Base-by-base conservation (phyloP, 2,113 vertebrate genomes). In the Calcarius ornatus region DNA sequence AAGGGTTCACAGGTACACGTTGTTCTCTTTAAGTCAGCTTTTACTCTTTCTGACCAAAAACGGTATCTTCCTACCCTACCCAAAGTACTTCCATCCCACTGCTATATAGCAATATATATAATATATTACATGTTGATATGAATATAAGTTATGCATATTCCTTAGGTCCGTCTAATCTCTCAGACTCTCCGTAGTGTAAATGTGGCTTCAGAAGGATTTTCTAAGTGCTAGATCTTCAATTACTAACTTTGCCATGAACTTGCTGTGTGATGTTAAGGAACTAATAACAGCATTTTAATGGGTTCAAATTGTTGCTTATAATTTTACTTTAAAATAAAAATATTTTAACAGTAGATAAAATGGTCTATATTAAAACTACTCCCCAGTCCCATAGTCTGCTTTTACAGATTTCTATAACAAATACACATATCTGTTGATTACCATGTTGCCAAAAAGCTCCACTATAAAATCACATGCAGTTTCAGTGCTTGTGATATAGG, bases 1-100 rank as follows among this genome's bases (percentile, higher is more conserved):
- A 96, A 70, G 99, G 99, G 23, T 99, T 98, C 94, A 98, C 97
- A 97, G 99, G 99, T 99, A 97, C 20, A 3, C 5, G 5, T 70
- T 82, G 71, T 43, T 50, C 37, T 77, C 14, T 53, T 85, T 42
- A 40, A 69, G 30, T 47, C 22, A 75, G 59, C 12, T 9, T 68
- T 88, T 35, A 22, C n/a, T 81, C 30, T 48, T 85, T 63, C 56
- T 81, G 31, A 43, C n/a, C 20, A 38, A 81, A 68, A 81, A 51
- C 27, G 57, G 6, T 54, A 6, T 54, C 23, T 73, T 65, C 27
- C 30, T 88, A 37, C 21, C 20, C 35, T 68, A 10, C 24, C n/a
- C 33, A 30, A 42, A 78, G 8, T 68, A 51, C 42, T 94, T 92
- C 37, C 21, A 7, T 42, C 43, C 89, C 50, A 47, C 30, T 76